Evolutionary conservation across 2,888 invertebrate species (phyloP).

Genomic region (Pseudococcus jackbeardsleyi): DNA sequence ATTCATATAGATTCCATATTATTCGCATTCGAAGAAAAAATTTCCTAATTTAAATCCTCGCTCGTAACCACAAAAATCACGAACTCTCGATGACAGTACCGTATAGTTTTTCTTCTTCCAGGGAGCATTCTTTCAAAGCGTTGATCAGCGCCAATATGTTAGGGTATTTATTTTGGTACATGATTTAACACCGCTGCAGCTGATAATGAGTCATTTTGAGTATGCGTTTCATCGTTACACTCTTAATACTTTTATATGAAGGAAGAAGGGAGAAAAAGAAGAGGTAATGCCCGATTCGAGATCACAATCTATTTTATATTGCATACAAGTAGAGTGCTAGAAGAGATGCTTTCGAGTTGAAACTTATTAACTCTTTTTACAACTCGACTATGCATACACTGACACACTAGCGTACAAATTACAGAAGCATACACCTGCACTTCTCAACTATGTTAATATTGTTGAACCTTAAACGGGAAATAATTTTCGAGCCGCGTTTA

Average conservation of each 20-base stretch:
- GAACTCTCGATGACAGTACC: neutral
- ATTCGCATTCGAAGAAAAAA: slow-evolving; percentile 22
- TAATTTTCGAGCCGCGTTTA: slow-evolving; percentile 50
- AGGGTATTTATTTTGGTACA: slow-evolving; percentile 8
- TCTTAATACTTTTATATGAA: neutral
- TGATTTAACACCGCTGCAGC: neutral
- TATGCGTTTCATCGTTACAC: slow-evolving; percentile 14
- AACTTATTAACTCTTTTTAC: slow-evolving; percentile 41
- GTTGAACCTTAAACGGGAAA: slow-evolving; percentile 51
- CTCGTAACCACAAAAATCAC: neutral
- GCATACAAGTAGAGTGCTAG: neutral
- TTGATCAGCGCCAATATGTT: slow-evolving; percentile 32
- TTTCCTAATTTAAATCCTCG: slow-evolving; percentile 4
- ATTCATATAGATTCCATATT: no score
- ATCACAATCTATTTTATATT: neutral
- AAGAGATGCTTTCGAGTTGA: neutral
- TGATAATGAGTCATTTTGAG: slow-evolving; percentile 8
- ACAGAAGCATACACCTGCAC: slow-evolving; percentile 29
- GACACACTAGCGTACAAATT: slow-evolving; percentile 5
- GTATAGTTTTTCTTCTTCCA: neutral
- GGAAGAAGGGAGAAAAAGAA: neutral
- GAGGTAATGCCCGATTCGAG: neutral
- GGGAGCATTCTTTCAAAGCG: neutral
- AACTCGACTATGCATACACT: neutral
- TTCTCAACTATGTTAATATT: slow-evolving; percentile 44